These are phyloP conservation scores for Drymodes brunneopygia DNA, from an alignment of 2,113 vertebrate genomes.

Conservation along the genomic window DNA sequence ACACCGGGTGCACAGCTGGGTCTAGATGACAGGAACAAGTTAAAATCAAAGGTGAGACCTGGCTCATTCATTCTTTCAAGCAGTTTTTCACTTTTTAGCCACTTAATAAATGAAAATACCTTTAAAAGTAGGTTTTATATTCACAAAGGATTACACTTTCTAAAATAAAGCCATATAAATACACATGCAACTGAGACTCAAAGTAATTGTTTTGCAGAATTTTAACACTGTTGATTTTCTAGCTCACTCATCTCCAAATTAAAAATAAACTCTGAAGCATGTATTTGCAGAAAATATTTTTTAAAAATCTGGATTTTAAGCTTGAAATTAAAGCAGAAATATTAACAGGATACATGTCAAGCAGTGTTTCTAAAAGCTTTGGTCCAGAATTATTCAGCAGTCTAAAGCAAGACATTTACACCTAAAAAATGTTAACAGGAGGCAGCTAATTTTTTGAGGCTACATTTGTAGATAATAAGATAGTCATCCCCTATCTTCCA, in stretches of 20 bases:
- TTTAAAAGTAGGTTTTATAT: constrained; percentile 23
- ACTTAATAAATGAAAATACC: constrained; percentile 60
- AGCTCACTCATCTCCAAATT: neutral
- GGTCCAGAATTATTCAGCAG: neutral
- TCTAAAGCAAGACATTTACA: neutral
- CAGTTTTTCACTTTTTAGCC: constrained; percentile 44
- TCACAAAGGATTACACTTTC: constrained; percentile 31
- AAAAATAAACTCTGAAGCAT: constrained; percentile 2
- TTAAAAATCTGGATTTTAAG: neutral
- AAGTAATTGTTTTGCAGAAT: neutral
- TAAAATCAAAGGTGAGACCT: constrained; percentile 64
- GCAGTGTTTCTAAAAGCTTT: neutral
- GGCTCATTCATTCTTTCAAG: constrained; percentile 54
- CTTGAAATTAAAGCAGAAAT: neutral
- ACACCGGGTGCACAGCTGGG: constrained; percentile 73
- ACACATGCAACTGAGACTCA: neutral
- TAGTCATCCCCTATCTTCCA: neutral
- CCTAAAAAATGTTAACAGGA: neutral
- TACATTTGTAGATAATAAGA: neutral
- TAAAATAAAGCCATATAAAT: constrained; percentile 26
- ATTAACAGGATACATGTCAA: neutral
- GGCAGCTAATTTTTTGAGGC: neutral
- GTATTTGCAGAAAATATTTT: neutral
- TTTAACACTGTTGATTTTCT: neutral
- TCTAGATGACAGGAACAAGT: constrained; percentile 75